Evolutionary conservation across 2,888 invertebrate species (phyloP), one percentile per base, ranked within the genome.

Genomic region (Omphaloscelis lunosa): DNA sequence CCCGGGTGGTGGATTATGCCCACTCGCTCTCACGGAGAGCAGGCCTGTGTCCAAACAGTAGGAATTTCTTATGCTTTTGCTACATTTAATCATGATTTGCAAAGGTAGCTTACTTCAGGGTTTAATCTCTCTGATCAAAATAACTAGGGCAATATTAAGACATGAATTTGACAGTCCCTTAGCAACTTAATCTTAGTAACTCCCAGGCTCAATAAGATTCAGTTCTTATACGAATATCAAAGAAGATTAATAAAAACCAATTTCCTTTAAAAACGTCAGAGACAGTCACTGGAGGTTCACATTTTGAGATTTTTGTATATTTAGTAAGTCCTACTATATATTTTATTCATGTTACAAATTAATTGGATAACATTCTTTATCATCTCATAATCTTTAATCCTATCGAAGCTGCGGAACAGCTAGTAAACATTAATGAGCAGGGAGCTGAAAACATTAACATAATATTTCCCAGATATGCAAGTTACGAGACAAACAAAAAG

Each of bases 401-500:
- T 41, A 41, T 51, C 8, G 51, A 51, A 41, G 1, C 41, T 17
- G 5, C 1, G 2, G 6, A n/a, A 58, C 20, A 20, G 2, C 12
- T 12, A n/a, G 12, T 29, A 20, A 45, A 23, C 12, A 53, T 12
- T 45, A 39, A 48, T 48, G 29, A 82, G 51, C 51, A 51, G 20
- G 8, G 23, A 48, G n/a, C 23, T 51, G 51, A 51, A 17, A 75
- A 61, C 34, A 75, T 63, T 2, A 75, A 68, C 58, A 58, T 48
- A 62, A 62, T 62, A 62, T 68, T 51, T 23, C 9, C 15, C 6
- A 69, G n/a, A 51, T 77, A 68, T 69, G 45, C 59, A 71, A 73
- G 48, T 74, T 34, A 72, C 56, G 48, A 74, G 48, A 66, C 41
- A 69, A 83, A 72, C 63, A 73, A 86, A 81, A 79, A 71, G 41